These are phyloP conservation scores for Leptopilina myrica DNA, from an alignment of 2,888 invertebrate genomes.

Conservation along the genomic window DNA sequence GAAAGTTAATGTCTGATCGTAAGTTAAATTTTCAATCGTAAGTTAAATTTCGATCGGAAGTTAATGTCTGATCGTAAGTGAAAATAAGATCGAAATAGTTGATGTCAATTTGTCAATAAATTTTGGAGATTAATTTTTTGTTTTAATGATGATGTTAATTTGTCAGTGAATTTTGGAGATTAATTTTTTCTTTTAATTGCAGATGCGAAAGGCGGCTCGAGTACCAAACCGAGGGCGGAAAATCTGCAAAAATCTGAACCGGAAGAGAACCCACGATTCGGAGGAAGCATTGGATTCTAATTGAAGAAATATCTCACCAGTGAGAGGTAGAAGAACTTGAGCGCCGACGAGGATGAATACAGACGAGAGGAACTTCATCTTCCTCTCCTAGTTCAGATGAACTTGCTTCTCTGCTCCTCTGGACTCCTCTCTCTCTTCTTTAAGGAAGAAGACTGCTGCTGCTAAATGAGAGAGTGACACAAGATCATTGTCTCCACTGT, in stretches of 20 bases:
- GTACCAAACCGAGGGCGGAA: too few species aligned
- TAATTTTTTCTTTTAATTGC: not conserved
- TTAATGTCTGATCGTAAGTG: too few species aligned
- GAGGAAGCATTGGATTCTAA: not conserved
- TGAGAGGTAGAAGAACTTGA: constrained; percentile 63
- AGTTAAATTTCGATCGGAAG: too few species aligned
- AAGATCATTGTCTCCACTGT: not conserved
- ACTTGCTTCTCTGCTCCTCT: constrained; percentile 19
- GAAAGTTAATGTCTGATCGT: too few species aligned
- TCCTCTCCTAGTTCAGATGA: constrained; percentile 40
- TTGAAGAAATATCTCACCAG: constrained; percentile 61
- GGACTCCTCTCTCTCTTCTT: constrained; percentile 22
- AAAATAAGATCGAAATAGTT: too few species aligned
- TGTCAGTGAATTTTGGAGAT: too few species aligned
- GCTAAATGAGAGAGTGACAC: constrained; percentile 23
- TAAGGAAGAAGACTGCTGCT: constrained; percentile 23
- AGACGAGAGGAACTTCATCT: constrained; percentile 64
- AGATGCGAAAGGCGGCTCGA: too few species aligned
- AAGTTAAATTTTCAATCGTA: too few species aligned
- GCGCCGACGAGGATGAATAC: constrained; percentile 65
- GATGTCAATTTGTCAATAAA: too few species aligned
- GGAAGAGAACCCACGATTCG: not conserved
- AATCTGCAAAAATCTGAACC: not conserved
- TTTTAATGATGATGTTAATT: too few species aligned
- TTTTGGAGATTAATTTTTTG: too few species aligned